Evolutionary conservation across 2,888 invertebrate genomes (phyloP), one percentile per base, ranked within the genome.

Genomic region (Melanostoma scalare): DNA sequence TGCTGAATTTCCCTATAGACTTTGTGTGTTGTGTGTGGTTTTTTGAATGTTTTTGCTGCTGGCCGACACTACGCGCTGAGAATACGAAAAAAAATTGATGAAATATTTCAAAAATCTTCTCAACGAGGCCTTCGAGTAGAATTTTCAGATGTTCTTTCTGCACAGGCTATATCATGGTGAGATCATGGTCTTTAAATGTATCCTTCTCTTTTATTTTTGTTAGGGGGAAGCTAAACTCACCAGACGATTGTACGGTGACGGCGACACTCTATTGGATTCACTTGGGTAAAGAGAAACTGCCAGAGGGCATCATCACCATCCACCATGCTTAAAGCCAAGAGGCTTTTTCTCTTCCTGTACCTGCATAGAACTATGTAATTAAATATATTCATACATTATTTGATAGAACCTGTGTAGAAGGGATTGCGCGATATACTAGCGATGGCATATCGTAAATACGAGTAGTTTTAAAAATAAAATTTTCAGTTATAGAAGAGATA

Each of bases 151-250:
- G 50, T 74, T 84, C 20, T 20, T 20, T 20, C 71, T 79, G 73
- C 69, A 78, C 46, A 84, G 73, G 74, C 48, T 58, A 63, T 20
- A 20, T 63, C 73, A 73, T 82, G 71, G 78, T 84, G 84, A 84
- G 84, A 84, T 84, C 84, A 84, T 79, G 84, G 71, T 84, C 71
- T 79, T 84, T 75, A 79, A 84, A 79, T 84, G 84, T 71, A 55
- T 74, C 46, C 71, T 65, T 75, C 74, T 75, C 79, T 74, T 65
- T 58, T 67, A 20, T 20, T 20, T 20, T 20, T 20, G 20, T 20
- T 20, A 20, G 42, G 35, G 31, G 42, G 52, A 38, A 50, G 35
- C 52, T 48, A 71, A 80, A 82, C 50, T 82, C 81, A 82, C 76
- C 81, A 76, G 69, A 78, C 73, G 46, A 46, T 4, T 20, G 4